Conservation (phyloP, 2,113 vertebrate genomes). For the Grantiella picta region DNA sequence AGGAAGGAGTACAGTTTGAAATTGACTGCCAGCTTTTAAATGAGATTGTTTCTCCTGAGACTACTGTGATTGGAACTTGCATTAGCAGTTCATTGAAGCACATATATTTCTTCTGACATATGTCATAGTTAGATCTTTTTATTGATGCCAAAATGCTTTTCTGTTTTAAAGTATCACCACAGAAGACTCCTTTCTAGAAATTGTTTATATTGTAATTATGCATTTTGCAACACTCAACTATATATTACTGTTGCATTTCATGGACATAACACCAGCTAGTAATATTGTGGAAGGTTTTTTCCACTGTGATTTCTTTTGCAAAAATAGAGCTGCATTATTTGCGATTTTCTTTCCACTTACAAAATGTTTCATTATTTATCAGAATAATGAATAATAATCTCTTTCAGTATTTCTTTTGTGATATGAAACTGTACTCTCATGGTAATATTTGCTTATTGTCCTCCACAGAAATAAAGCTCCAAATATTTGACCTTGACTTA, state of each 20-base stretch:
- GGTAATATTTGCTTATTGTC: neutral
- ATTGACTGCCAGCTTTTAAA: constrained; percentile 63
- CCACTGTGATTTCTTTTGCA: neutral
- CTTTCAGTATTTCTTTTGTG: neutral
- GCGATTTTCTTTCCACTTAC: neutral
- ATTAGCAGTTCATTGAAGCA: constrained; percentile 33
- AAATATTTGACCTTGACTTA: constrained; percentile 14
- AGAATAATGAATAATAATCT: constrained; percentile 15
- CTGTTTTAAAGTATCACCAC: neutral
- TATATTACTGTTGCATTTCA: neutral
- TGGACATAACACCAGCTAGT: neutral
- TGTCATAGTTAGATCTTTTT: neutral
- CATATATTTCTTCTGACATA: constrained; percentile 41
- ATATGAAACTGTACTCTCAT: neutral
- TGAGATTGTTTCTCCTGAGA: constrained; percentile 61
- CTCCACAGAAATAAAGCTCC: neutral
- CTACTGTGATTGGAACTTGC: neutral
- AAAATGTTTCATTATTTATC: neutral
- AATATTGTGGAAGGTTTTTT: neutral
- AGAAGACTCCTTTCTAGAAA: neutral
- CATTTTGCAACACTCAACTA: neutral
- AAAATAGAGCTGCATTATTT: neutral
- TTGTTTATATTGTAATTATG: neutral
- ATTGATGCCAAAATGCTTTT: neutral
- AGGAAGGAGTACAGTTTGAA: neutral